These are phyloP conservation scores for Antheraea yamamai DNA, from an alignment of 2,888 invertebrate species.

Conservation along the genomic window DNA sequence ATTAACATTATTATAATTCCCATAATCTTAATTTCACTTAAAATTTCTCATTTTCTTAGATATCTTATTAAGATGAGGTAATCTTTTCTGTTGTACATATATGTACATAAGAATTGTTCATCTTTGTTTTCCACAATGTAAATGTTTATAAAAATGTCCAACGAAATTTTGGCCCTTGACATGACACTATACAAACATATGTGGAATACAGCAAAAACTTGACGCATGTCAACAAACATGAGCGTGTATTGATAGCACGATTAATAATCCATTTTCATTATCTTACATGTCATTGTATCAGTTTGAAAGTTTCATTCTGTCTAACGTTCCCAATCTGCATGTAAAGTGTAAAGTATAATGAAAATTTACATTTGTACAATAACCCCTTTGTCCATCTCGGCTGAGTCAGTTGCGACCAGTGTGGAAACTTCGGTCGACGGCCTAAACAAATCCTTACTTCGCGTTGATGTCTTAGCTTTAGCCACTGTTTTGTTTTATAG, in stretches of 20 bases:
- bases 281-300: slow-evolving; percentile 37
- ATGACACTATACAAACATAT: slow-evolving; percentile 12
- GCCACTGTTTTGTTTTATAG: slow-evolving; percentile 30
- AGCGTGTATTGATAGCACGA: not conserved
- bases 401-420: slow-evolving; percentile 60
- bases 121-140: not conserved
- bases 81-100: not conserved
- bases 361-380: slow-evolving; percentile 75
- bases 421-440: slow-evolving; percentile 70
- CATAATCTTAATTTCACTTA: not conserved
- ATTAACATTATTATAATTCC: not conserved
- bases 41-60: not conserved
- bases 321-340: slow-evolving; percentile 68
- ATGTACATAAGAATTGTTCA: not conserved
- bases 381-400: slow-evolving; percentile 56
- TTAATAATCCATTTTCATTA: slow-evolving; percentile 18
- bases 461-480: slow-evolving; percentile 41
- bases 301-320: slow-evolving; percentile 58
- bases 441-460: slow-evolving; percentile 51
- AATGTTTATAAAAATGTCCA: not conserved
- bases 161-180: not conserved
- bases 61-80: not conserved
- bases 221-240: slow-evolving; percentile 19
- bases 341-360: slow-evolving; percentile 66
- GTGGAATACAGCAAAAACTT: slow-evolving; percentile 15